phyloP scores from a whole-genome alignment of 2,113 vertebrate species.

The Trematocara stigmaticum region DNA sequence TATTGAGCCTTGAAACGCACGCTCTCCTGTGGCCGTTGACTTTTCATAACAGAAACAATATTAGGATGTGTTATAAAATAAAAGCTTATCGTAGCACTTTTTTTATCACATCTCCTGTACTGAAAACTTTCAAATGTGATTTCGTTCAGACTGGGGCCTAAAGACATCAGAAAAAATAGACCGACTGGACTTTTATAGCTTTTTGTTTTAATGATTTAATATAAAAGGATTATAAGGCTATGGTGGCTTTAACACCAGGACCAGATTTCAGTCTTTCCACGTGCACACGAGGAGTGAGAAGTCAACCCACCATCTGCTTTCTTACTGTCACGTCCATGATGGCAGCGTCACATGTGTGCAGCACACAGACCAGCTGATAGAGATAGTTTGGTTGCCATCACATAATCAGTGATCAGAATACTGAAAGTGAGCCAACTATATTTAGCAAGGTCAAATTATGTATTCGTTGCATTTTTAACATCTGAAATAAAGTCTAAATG shows the following conservation, averaged over 20 bases:
- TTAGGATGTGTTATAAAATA: constrained; percentile 18
- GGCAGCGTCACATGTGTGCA: neutral
- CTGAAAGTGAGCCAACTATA: neutral
- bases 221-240: neutral
- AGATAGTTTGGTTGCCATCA: neutral
- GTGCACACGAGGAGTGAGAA: neutral
- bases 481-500: neutral
- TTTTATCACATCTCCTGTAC: neutral
- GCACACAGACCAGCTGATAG: neutral
- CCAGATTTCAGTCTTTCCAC: neutral
- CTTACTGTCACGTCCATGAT: neutral
- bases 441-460: neutral
- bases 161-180: neutral
- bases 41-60: constrained; percentile 48
- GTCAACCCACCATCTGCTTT: neutral
- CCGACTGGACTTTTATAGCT: neutral
- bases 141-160: neutral
- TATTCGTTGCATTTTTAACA: neutral
- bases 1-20: neutral
- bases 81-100: constrained; percentile 29
- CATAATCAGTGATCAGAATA: neutral
- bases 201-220: neutral
- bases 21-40: constrained; percentile 4
- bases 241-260: neutral
- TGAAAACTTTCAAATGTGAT: constrained; percentile 1